A percentile compares a stretch with the other conserved stretches of the same genome.
These are phyloP conservation scores for Sepioteuthis lessoniana DNA, from an alignment of 2,888 invertebrate genomes.

Conservation along the genomic window DNA sequence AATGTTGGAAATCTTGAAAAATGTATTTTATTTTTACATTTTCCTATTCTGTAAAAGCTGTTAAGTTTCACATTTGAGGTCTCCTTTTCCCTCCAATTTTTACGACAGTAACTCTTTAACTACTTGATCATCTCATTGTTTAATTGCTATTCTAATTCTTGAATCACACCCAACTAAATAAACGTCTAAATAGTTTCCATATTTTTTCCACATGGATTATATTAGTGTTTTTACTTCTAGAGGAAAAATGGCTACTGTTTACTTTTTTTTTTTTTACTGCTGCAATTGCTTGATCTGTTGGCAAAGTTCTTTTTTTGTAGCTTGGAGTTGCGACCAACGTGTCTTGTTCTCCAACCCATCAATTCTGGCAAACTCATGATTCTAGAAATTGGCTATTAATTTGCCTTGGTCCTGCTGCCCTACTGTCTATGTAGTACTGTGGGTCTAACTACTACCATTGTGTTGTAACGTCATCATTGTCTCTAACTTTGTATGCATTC, in stretches of 20 bases:
- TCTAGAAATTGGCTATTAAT: background rate
- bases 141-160: too few relatives aligned
- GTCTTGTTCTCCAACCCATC: background rate
- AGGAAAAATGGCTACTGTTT: background rate
- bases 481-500: slow-evolving; percentile 47
- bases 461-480: slow-evolving; percentile 33
- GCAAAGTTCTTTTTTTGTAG: background rate
- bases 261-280: background rate
- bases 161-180: too few relatives aligned
- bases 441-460: background rate
- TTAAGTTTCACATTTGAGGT: background rate
- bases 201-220: background rate
- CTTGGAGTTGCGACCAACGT: background rate
- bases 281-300: background rate
- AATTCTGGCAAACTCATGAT: background rate
- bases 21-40: background rate
- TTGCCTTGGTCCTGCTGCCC: background rate
- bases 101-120: background rate
- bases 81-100: background rate
- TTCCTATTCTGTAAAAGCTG: background rate
- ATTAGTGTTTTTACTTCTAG: background rate
- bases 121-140: background rate
- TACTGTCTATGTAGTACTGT: background rate
- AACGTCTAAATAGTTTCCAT: background rate
- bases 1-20: background rate